Base-by-base conservation (phyloP, 2,888 invertebrate genomes). In the Suillia variegata region DNA sequence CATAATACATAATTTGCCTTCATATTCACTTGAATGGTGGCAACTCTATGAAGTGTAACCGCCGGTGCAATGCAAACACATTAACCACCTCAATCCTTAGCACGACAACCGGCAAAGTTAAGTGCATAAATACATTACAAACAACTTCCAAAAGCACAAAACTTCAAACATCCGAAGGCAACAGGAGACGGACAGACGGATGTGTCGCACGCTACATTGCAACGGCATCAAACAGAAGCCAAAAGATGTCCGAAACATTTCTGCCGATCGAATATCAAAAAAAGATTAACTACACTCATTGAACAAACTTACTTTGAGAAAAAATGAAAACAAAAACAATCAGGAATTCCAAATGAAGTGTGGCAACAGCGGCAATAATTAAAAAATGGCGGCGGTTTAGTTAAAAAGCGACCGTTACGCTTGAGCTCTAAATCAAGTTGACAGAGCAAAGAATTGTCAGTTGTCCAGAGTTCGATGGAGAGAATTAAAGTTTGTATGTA, bases 81-180 rank as follows among this genome's bases (percentile, higher is more conserved):
- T 31, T 31, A 31, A 12, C 31, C 31, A 8, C 31, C 31, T 31
- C 31, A 31, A 31, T 12, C n/a, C n/a, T n/a, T n/a, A n/a, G n/a
- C n/a, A n/a, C n/a, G n/a, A n/a, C n/a, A n/a, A n/a, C n/a, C n/a
- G 31, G 31, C 31, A 31, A 31, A 31, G n/a, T 31, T 8, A 31
- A 12, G 12, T 12, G 31, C 31, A 12, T 31, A n/a, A n/a, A n/a
- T n/a, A n/a, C n/a, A n/a, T 31, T 31, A 6, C 67, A 72, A 72
- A 70, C 68, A 73, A 59, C 49, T 55, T 64, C 67, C 66, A 69
- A 72, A 70, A 69, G 73, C 73, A 62, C 66, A 63, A 58, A 62
- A 63, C 69, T n/a, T 61, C 70, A 70, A 70, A 72, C 72, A 72
- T 72, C 72, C 72, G 72, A n/a, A n/a, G n/a, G n/a, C n/a, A n/a